Conservation (phyloP, 2,888 invertebrate species). For the Drosophila subsilvestris region DNA sequence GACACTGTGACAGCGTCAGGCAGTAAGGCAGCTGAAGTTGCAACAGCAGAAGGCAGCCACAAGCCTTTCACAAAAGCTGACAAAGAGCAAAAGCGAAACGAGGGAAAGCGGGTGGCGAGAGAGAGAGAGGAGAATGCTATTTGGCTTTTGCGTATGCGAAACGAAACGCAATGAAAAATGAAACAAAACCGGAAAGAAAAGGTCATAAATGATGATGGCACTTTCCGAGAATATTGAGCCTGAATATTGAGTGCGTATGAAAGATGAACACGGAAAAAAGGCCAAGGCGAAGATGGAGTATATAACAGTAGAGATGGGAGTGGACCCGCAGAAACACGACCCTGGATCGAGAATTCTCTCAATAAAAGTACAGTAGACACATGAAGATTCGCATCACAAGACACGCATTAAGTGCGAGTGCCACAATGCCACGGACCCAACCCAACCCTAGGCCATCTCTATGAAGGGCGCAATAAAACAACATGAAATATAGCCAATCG, state of each 20-base stretch:
- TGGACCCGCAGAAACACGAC: too few species aligned
- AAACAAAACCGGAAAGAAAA: slow-evolving; percentile 13
- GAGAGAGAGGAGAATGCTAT: slow-evolving; percentile 39
- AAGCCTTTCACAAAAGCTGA: slow-evolving; percentile 47
- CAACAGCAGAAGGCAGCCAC: slow-evolving; percentile 48
- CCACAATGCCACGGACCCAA: background rate
- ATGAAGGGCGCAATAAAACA: slow-evolving; percentile 28
- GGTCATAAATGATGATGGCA: slow-evolving; percentile 39
- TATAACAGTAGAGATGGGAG: background rate
- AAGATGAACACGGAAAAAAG: slow-evolving; percentile 23
- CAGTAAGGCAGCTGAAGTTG: slow-evolving; percentile 45
- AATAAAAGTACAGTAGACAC: background rate
- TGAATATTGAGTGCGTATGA: slow-evolving; percentile 34
- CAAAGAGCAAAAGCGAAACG: slow-evolving; percentile 1
- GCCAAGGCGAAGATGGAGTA: background rate
- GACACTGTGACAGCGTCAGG: slow-evolving; percentile 54
- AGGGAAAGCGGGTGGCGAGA: background rate
- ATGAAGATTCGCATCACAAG: background rate
- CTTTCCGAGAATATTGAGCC: slow-evolving; percentile 47
- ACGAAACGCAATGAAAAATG: slow-evolving; percentile 15
- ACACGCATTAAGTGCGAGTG: too few species aligned
- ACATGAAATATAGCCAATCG: slow-evolving; percentile 44
- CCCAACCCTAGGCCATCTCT: background rate
- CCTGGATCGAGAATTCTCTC: background rate
- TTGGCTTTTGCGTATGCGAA: slow-evolving; percentile 62